Conservation (phyloP, 2,888 invertebrate genomes). For the Eristalinus sepulchralis region DNA sequence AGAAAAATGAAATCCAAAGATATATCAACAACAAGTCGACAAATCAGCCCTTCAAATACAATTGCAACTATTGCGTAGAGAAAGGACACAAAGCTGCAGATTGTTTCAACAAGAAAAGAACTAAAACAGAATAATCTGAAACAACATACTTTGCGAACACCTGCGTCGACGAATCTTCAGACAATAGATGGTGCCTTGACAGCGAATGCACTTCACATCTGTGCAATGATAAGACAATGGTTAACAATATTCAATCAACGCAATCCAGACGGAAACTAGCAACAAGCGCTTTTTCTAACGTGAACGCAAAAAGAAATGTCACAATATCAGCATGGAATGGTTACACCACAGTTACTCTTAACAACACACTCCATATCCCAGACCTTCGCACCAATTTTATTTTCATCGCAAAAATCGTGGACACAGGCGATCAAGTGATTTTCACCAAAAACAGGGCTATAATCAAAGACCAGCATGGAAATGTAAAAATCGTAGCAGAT, state of each 20-base stretch:
- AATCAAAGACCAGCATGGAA: not conserved
- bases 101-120: constrained; percentile 20
- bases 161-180: not conserved
- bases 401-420: constrained; percentile 61
- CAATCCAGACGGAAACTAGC: constrained; percentile 49
- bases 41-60: constrained; percentile 13
- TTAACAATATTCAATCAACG: constrained; percentile 11
- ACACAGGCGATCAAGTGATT: constrained; percentile 50
- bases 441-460: too few relatives aligned
- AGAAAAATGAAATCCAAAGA: too few relatives aligned
- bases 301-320: constrained; percentile 17
- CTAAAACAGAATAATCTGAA: not conserved
- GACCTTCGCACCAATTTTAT: constrained; percentile 56
- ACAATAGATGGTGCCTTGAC: not conserved
- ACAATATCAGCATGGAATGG: constrained; percentile 20
- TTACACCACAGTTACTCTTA: not conserved
- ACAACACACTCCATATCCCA: constrained; percentile 22
- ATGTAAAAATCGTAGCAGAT: not conserved
- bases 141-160: not conserved
- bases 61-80: constrained; percentile 19
- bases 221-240: constrained; percentile 35
- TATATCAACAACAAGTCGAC: not conserved
- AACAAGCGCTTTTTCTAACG: constrained; percentile 40
- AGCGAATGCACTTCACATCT: constrained; percentile 51
- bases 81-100: constrained; percentile 16